These are phyloP conservation scores for Entomobrya multifasciata DNA, from an alignment of 2,888 invertebrate genomes.

Conservation along the genomic window DNA sequence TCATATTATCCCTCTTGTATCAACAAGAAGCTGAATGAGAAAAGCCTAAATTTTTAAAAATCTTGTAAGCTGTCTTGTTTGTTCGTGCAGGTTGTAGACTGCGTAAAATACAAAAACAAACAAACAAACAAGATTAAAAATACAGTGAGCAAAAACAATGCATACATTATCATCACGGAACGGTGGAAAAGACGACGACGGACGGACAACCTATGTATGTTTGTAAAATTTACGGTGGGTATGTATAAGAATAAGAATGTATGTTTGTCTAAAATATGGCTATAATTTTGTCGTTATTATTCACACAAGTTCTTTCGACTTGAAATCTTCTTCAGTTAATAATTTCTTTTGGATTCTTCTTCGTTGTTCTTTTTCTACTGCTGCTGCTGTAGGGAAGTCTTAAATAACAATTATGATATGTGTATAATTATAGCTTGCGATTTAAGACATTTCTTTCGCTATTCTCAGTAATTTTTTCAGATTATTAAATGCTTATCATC, in stretches of 20 bases:
- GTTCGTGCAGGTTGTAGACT: conserved; percentile 4
- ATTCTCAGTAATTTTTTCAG: conserved; percentile 43
- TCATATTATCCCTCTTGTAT: neutral
- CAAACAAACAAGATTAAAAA: conserved; percentile 45
- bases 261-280: neutral
- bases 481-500: too few relatives aligned
- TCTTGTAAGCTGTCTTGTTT: too few relatives aligned
- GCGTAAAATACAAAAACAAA: conserved; percentile 25
- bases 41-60: too few relatives aligned
- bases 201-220: neutral
- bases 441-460: conserved; percentile 46
- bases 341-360: conserved; percentile 11
- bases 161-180: conserved; percentile 50
- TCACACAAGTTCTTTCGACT: neutral
- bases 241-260: too few relatives aligned
- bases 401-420: conserved; percentile 68
- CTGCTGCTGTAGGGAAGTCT: conserved; percentile 55
- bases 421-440: conserved; percentile 69
- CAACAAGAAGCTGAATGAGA: neutral
- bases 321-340: neutral
- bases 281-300: conserved; percentile 40
- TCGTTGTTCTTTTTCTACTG: neutral
- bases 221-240: too few relatives aligned
- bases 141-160: conserved; percentile 45
- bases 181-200: neutral